Percentiles rank a stretch among this genome's conserved stretches.
Conservation (phyloP, 2,888 invertebrate species). For the Drosophila yooni region DNA sequence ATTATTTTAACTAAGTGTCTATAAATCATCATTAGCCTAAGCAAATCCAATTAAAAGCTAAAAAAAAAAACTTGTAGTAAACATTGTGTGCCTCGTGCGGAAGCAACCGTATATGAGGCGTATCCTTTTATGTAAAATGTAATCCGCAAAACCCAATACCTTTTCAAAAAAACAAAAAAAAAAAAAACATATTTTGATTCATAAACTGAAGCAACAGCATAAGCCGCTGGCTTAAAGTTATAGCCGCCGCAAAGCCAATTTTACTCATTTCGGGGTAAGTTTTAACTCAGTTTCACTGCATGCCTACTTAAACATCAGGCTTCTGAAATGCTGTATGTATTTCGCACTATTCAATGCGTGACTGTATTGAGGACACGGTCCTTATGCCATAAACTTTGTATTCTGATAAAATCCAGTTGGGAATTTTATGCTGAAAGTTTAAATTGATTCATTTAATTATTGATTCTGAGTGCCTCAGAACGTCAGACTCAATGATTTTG, state of each 20-base stretch:
- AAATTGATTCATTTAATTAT: constrained; percentile 58
- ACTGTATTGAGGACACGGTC: constrained; percentile 15
- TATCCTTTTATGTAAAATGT: constrained; percentile 16
- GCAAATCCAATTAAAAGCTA: not conserved
- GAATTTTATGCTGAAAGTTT: constrained; percentile 29
- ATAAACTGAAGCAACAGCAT: constrained; percentile 54
- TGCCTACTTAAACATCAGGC: constrained; percentile 6
- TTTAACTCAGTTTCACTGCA: constrained; percentile 14
- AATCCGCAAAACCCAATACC: constrained; percentile 2
- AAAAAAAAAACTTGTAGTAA: constrained; percentile 14
- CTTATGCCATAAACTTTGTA: constrained; percentile 5
- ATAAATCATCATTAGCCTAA: not conserved
- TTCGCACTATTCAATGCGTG: constrained; percentile 2
- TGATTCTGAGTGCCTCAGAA: constrained; percentile 9
- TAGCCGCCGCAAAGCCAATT: constrained; percentile 45
- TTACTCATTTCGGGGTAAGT: constrained; percentile 55
- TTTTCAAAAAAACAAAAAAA: constrained; percentile 1
- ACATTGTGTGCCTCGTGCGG: constrained; percentile 2
- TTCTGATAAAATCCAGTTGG: constrained; percentile 25
- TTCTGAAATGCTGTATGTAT: constrained; percentile 3
- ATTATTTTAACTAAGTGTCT: constrained; percentile 6
- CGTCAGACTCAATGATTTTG: constrained; percentile 9
- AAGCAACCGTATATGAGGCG: constrained; percentile 12
- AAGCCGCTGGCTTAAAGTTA: constrained; percentile 35
- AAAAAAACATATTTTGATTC: constrained; percentile 16